phyloP scores from a whole-genome alignment of 2,888 invertebrate species.

The Coecobrya sp. region DNA sequence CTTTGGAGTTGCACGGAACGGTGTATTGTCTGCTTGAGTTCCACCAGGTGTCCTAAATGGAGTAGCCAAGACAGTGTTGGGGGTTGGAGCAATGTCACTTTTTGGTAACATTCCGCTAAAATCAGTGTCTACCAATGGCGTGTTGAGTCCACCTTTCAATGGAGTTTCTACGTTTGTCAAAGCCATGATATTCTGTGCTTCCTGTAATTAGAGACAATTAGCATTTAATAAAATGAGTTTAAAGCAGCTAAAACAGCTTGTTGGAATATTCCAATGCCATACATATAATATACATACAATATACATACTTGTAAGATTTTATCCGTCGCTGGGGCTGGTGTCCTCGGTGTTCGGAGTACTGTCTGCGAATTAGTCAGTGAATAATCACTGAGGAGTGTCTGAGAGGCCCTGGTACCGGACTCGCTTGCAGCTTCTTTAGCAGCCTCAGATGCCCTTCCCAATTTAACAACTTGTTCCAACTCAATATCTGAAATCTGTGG shows the following conservation, averaged over 20 bases:
- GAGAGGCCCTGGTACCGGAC: conserved; percentile 92
- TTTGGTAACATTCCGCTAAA: conserved; percentile 95
- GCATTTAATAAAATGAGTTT: too few species aligned
- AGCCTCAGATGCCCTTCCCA: conserved; percentile 95
- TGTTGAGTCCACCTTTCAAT: conserved; percentile 97
- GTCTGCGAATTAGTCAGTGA: conserved; percentile 90
- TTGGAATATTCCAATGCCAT: too few species aligned
- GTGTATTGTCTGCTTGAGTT: conserved; percentile 81
- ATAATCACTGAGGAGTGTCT: conserved; percentile 96
- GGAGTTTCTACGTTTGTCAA: conserved; percentile 99
- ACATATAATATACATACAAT: too few species aligned
- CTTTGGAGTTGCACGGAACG: conserved; percentile 69
- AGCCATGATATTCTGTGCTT: conserved; percentile 99
- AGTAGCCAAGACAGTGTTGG: conserved; percentile 96
- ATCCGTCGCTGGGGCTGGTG: conserved; percentile 95
- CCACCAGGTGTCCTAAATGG: conserved; percentile 91
- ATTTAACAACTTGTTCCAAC: conserved; percentile 96
- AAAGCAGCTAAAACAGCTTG: too few species aligned
- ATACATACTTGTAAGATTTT: conserved; percentile 89
- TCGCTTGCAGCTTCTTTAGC: conserved; percentile 96
- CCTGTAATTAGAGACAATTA: conserved; percentile 90
- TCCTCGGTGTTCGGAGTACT: conserved; percentile 92
- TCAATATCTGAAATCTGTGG: conserved; percentile 99
- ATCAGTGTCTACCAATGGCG: conserved; percentile 96
- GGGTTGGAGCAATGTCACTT: conserved; percentile 91